Conservation (phyloP, 2,888 invertebrate genomes). For the Himalopsyche tibetana region DNA sequence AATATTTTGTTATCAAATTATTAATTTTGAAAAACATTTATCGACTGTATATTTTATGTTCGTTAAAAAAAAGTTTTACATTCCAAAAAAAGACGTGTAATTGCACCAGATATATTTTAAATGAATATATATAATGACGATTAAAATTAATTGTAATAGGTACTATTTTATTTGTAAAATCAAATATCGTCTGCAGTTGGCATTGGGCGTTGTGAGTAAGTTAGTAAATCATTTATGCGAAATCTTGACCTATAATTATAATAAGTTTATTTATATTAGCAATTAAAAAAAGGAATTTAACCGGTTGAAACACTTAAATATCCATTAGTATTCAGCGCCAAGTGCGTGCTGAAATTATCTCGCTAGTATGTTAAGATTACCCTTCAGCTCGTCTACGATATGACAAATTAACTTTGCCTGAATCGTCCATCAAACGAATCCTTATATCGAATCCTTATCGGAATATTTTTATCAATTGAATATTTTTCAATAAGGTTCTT, state of each 20-base stretch:
- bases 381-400: background rate
- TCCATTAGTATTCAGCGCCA: constrained; percentile 7
- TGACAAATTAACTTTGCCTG: background rate
- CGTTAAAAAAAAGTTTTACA: too few species aligned
- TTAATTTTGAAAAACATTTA: too few species aligned
- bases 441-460: background rate
- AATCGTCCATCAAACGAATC: background rate
- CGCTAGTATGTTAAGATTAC: constrained; percentile 1
- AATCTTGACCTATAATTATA: background rate
- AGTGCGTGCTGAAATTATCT: constrained; percentile 26
- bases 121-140: too few species aligned
- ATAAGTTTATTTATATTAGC: background rate
- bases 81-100: too few species aligned
- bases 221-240: background rate
- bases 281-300: background rate
- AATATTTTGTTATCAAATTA: too few species aligned
- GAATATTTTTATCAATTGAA: background rate
- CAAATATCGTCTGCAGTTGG: too few species aligned
- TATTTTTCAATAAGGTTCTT: too few species aligned
- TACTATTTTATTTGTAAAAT: too few species aligned
- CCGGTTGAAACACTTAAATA: constrained; percentile 9
- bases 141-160: too few species aligned
- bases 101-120: too few species aligned
- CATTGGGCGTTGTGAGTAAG: background rate
- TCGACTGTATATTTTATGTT: too few species aligned